Base-by-base conservation (phyloP, 92 coral and sea anemone genomes). In the Palythoa caribaeorum region DNA sequence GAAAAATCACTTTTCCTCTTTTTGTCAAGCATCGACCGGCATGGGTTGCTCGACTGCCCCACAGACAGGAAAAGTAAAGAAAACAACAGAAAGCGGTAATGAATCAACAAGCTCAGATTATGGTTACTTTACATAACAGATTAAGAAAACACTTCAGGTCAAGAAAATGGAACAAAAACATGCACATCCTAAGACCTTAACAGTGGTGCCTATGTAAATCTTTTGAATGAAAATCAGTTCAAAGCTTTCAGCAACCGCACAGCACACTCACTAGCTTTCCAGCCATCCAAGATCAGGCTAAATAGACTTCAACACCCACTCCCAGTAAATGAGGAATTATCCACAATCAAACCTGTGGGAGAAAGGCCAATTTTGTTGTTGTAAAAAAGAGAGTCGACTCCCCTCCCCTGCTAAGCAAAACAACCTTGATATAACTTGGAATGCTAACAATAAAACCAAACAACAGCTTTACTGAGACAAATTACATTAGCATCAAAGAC, bases 41-140 rank as follows among this genome's bases (percentile, higher is more conserved):
- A 51, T 6, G 14, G 44, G 55, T 11, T 6, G 8, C 55, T 6
- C 11, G 60, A 9, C 60, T 6, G 9, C 2, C 62, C 62, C 62
- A 6, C 14, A 55, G 62, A 3, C 62, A 55, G 62, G 0, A 55
- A 0, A 83, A 0, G 50, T 76, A 57, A 91, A 91, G 81, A 44
- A 50, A 63, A 83, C 89, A 19, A 91, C 76, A 39, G 71, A 65
- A 3, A 63, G 36, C 0, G 76, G 70, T 0, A 76, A 68, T 38
- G 76, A 83, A 38, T 83, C 93, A 38, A 83, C 87, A 78, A 90
- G 95, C 66, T 87, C 90, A 0, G 94, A 93, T 74, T 92, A 93
- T 55, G 91, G 91, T 59, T 89, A 78, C 78, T 91, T 94, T 62
- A 79, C 73, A 14, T 71, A 90, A 44, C 51, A 87, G 28, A 87